Evolutionary conservation across 1,140 invertebrate genomes (phyloP).

Genomic region (Lethocerus indicus): DNA sequence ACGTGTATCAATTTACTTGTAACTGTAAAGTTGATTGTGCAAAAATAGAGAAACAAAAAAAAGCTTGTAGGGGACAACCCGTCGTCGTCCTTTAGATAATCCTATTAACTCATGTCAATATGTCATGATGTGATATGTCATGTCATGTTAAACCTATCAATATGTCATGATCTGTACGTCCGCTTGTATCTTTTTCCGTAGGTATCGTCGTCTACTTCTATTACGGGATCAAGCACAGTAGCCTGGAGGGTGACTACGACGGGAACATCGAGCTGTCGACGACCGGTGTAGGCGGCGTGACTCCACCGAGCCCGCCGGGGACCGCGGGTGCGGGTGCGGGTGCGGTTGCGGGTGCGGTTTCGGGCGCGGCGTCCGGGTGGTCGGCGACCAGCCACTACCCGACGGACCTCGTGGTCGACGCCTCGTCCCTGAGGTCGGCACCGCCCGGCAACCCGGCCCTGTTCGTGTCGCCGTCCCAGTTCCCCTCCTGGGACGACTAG

Average conservation of each 20-base stretch:
- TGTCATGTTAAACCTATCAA: no score
- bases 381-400: not conserved
- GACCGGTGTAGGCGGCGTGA: not conserved
- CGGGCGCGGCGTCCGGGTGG: not conserved
- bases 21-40: not conserved
- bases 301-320: conserved; percentile 24
- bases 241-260: conserved; percentile 36
- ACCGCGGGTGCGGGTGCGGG: not conserved
- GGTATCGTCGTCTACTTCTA: conserved; percentile 80
- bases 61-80: not conserved
- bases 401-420: not conserved
- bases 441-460: conserved; percentile 15
- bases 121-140: not conserved
- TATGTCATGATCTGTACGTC: not conserved
- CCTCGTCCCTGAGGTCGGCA: not conserved
- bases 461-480: conserved; percentile 27
- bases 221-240: conserved; percentile 79
- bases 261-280: conserved; percentile 13
- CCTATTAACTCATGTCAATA: not conserved
- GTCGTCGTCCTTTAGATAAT: not conserved
- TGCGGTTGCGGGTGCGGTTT: not conserved
- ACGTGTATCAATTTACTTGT: not conserved
- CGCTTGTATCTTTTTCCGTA: conserved; percentile 22
- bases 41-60: not conserved
- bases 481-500: conserved; percentile 37